Percentiles rank a stretch among this genome's conserved stretches.
Conservation (phyloP, 2,888 invertebrate genomes). For the Listrodromus nycthemerus region DNA sequence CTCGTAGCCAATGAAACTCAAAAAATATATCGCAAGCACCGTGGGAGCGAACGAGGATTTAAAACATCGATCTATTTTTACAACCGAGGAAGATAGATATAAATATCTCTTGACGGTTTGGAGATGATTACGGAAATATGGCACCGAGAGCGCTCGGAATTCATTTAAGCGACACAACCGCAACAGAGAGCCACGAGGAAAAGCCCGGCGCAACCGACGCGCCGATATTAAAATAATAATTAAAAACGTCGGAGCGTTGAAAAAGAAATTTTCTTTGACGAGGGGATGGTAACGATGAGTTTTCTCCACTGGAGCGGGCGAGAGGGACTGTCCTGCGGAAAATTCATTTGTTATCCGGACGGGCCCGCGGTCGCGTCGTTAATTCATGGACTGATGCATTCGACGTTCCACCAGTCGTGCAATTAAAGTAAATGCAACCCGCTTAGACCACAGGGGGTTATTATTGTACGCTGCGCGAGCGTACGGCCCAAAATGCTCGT, state of each 20-base stretch:
- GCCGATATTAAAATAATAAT: constrained; percentile 60
- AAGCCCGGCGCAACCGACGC: constrained; percentile 2
- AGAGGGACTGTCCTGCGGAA: constrained; percentile 38
- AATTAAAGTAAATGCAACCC: constrained; percentile 60
- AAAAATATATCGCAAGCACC: constrained; percentile 9
- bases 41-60: background rate
- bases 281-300: constrained; percentile 16
- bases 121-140: constrained; percentile 50
- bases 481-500: constrained; percentile 40
- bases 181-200: background rate
- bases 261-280: constrained; percentile 59
- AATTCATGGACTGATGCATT: constrained; percentile 58
- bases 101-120: background rate
- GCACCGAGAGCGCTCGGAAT: constrained; percentile 27
- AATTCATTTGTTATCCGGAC: constrained; percentile 54
- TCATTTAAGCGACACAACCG: constrained; percentile 37
- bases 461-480: constrained; percentile 41
- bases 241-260: constrained; percentile 44
- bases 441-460: constrained; percentile 58
- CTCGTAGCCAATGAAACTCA: constrained; percentile 4
- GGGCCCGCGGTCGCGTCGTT: constrained; percentile 41
- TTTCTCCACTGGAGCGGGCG: background rate
- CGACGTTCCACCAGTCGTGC: constrained; percentile 43
- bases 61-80: constrained; percentile 17
- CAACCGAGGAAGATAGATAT: background rate